Percentiles rank a stretch among this genome's conserved stretches.
Conservation (phyloP, 2,797 vertebrate genomes). For the Argentina silus region DNA sequence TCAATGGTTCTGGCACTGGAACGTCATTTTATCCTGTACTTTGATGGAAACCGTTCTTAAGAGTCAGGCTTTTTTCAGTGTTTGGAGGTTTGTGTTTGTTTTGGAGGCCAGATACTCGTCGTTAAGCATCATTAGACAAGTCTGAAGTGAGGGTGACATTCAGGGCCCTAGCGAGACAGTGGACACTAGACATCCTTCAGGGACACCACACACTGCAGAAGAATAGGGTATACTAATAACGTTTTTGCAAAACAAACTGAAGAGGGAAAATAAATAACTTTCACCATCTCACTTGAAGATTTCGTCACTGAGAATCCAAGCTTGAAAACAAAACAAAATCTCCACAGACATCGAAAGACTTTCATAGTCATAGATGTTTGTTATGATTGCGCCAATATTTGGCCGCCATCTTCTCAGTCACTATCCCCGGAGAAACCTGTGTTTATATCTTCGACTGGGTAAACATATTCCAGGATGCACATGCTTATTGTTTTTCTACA, state of each 20-base stretch:
- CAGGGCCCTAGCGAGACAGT: slow-evolving; percentile 28
- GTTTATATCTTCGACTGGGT: not conserved
- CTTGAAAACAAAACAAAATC: not conserved
- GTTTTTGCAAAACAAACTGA: slow-evolving; percentile 7
- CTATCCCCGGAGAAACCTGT: not conserved
- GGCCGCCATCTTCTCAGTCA: not conserved
- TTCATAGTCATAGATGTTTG: not conserved
- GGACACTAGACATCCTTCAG: slow-evolving; percentile 33
- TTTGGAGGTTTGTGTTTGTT: slow-evolving; percentile 3
- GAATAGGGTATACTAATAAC: slow-evolving; percentile 35
- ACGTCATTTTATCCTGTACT: slow-evolving; percentile 5
- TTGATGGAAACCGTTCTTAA: slow-evolving; percentile 15
- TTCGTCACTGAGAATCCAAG: not conserved
- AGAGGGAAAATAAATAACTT: not conserved
- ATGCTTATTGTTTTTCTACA: slow-evolving; percentile 28
- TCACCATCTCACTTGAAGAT: not conserved
- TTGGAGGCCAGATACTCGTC: not conserved
- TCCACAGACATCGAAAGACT: not conserved
- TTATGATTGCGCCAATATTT: not conserved
- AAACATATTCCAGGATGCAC: slow-evolving; percentile 33
- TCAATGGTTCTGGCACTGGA: not conserved
- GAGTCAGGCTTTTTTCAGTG: not conserved
- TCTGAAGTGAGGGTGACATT: slow-evolving; percentile 8
- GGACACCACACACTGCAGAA: slow-evolving; percentile 27
- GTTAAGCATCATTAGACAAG: slow-evolving; percentile 4